Percentiles rank a stretch among this genome's conserved stretches.
Conservation (phyloP, 1,140 invertebrate genomes). For the Apis mellifera region Amel_HAv3.1 CM009937.2:9659501-9660000, state of each 20-base stretch:
- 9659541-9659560: slow-evolving; percentile 34
- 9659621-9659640: slow-evolving; percentile 83
- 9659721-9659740: slow-evolving; percentile 8
- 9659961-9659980: slow-evolving; percentile 96
- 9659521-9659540: slow-evolving; percentile 49
- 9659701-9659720: slow-evolving; percentile 51
- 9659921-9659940: slow-evolving; percentile 90
- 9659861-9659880: neutral
- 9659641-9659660: slow-evolving; percentile 89
- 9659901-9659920: slow-evolving; percentile 91
- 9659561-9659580: neutral
- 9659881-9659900: slow-evolving; percentile 81
- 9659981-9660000: slow-evolving; percentile 89
- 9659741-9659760: slow-evolving; percentile 14
- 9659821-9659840: neutral
- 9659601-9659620: slow-evolving; percentile 47
- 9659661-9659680: slow-evolving; percentile 86
- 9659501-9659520: slow-evolving; percentile 37
- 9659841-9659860: neutral
- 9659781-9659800: slow-evolving; percentile 27
- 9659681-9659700: slow-evolving; percentile 17
- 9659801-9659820: slow-evolving; percentile 14
- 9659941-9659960: slow-evolving; percentile 89
- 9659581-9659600: neutral
- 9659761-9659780: neutral